Conservation (phyloP, 2,888 invertebrate species). For the Brachypterus glaber region DNA sequence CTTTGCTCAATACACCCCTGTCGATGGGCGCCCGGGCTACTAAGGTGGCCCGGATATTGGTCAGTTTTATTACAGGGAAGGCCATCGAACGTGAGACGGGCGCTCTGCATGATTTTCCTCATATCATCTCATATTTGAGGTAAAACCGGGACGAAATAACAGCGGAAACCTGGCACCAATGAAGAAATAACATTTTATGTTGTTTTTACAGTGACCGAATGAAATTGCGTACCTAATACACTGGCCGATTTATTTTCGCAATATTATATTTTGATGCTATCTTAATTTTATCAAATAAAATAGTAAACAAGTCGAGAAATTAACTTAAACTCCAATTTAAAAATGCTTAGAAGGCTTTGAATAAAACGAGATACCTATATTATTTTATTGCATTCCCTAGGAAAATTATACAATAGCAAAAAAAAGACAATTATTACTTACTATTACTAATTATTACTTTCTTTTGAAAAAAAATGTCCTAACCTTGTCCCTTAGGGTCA, state of each 20-base stretch:
- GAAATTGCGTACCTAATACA: conserved; percentile 33
- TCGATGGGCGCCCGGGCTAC: conserved; percentile 26
- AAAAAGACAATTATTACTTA: too few species aligned
- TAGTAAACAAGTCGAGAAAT: too few species aligned
- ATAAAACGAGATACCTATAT: too few species aligned
- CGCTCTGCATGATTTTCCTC: conserved; percentile 30
- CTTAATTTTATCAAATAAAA: conserved; percentile 28
- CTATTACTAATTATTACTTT: too few species aligned
- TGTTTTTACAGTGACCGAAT: conserved; percentile 37
- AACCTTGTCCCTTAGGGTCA: too few species aligned
- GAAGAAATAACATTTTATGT: conserved; percentile 42
- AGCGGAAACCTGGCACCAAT: conserved; percentile 39
- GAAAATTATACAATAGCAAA: too few species aligned
- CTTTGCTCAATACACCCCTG: too few species aligned
- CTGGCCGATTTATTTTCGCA: conserved; percentile 30
- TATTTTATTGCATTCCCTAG: too few species aligned
- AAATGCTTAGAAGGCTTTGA: too few species aligned
- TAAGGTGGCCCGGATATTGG: conserved; percentile 41
- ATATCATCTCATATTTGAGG: conserved; percentile 33
- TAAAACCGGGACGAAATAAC: conserved; percentile 31
- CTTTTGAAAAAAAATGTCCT: too few species aligned
- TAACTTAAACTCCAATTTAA: too few species aligned
- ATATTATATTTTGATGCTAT: conserved; percentile 33
- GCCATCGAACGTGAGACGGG: conserved; percentile 37
- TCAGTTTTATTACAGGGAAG: conserved; percentile 41